Base-by-base conservation (phyloP, 2,113 vertebrate genomes). In the Megaceryle torquata region DNA sequence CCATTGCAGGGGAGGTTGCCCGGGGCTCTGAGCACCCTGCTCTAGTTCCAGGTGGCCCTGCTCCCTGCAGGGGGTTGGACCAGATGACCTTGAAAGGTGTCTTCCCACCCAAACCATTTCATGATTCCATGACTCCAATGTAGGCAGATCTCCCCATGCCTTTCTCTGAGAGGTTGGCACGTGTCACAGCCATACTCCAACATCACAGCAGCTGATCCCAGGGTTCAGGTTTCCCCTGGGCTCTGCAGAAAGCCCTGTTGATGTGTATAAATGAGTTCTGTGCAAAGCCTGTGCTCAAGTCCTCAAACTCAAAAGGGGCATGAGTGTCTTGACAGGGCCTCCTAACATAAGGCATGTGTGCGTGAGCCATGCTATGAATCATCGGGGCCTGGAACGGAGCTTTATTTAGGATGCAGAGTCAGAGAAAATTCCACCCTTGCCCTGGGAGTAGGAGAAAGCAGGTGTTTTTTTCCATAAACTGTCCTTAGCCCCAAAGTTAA, bases 381-480 rank as follows among this genome's bases (percentile, higher is more conserved):
- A 97, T 33, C 37, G 17, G 82, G 72, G 95, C 82, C 92, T 91
- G 95, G 85, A 80, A 86, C 1, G 26, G 84, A 95, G 86, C 89
- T 95, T 96, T 96, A 95, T 96, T 97, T 96, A 93, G 95, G 93
- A 96, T 72, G 92, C 91, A 89, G 94, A 97, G 95, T 82, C 92
- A 91, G 91, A 96, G 97, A 65, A 96, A 92, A 97, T 96, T 95
- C 96, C 95, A 83, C 72, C 89, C 92, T 82, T 96, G 93, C 94
- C 95, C 93, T 4, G 57, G 93, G 92, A 96, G 93, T 25, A 77
- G 95, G 93, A 91, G 91, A 97, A 88, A 96, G 97, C 97, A 97
- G 97, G 97, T 97, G 97, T 53, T 96, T 96, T 97, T 97, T 97
- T 97, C 96, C 96, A 96, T 97, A 97, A 97, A 96, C 97, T 96